Conservation (phyloP, 2,113 vertebrate species). For the Nannobrachium achirus region DNA sequence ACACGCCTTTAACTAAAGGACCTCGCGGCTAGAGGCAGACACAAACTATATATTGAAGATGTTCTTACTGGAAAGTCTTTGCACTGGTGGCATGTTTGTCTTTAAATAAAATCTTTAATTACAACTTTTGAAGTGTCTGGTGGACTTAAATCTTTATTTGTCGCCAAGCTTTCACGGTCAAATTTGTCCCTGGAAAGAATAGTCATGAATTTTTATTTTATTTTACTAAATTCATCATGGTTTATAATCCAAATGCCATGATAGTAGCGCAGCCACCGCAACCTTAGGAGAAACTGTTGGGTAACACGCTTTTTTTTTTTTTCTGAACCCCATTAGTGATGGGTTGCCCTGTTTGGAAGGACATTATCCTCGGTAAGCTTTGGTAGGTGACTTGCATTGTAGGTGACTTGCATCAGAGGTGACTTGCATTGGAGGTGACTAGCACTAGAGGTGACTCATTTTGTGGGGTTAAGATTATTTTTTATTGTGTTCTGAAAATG, state of each 20-base stretch:
- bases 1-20: conserved; percentile 24
- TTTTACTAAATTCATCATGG: not conserved
- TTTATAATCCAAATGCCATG: not conserved
- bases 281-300: not conserved
- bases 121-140: conserved; percentile 33
- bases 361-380: no score
- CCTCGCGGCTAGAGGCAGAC: conserved; percentile 24
- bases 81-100: conserved; percentile 31
- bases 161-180: conserved; percentile 2
- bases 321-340: no score
- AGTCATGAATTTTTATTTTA: not conserved
- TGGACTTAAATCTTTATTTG: not conserved
- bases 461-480: no score
- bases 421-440: no score
- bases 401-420: no score
- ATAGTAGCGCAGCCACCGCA: not conserved
- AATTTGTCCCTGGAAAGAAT: conserved; percentile 5
- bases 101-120: conserved; percentile 24
- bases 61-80: conserved; percentile 19
- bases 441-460: no score
- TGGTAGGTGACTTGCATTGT: no score
- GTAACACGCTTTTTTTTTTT: not conserved
- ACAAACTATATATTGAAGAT: conserved; percentile 40
- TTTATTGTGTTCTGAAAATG: not conserved
- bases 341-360: no score